Base-by-base conservation (phyloP, 2,113 vertebrate genomes). In the Sisor rabdophorus region DNA sequence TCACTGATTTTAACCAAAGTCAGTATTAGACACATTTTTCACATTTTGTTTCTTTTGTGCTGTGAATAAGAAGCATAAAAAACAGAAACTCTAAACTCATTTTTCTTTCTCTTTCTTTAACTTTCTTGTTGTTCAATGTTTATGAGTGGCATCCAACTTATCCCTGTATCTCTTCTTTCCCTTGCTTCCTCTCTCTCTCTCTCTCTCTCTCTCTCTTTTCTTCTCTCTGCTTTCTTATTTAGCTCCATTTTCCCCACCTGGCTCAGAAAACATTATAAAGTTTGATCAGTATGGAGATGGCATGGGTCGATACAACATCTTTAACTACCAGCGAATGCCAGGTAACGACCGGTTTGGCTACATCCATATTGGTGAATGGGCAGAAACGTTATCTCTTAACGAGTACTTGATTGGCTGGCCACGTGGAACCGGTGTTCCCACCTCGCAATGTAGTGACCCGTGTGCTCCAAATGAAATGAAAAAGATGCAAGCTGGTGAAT, bases 381-480 rank as follows among this genome's bases (percentile, higher is more conserved):
- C 95, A 15, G 96, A 98, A 87, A 95, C 85, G 48, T 87, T 99
- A 81, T 95, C 92, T 0, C 92, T 99, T 61, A 93, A 92, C 20
- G 90, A 87, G 0, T 92, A 94, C 59, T 87, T 95, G 19, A 96
- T 99, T 83, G 96, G 93, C 73, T 99, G 97, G 97, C 95, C 97
- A 55, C 92, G 88, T 82, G 93, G 88, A 82, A 93, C 85, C 53
- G 87, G 86, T 5, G 75, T 94, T 54, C 97, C 97, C 65, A 93
- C 91, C 9, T 98, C 97, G 0, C 97, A 99, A 82, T 99, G 97
- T 89, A 99, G 97, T 0, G 97, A 99, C 78, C 97, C 97, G 4
- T 99, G 97, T 1, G 95, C 95, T 71, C 93, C 90, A 58, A 98
- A 99, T 0, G 97, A 99, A 88, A 98, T 98, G 97, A 99, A 99